Conservation (phyloP, 2,797 vertebrate genomes). For the Siniperca undulata region DNA sequence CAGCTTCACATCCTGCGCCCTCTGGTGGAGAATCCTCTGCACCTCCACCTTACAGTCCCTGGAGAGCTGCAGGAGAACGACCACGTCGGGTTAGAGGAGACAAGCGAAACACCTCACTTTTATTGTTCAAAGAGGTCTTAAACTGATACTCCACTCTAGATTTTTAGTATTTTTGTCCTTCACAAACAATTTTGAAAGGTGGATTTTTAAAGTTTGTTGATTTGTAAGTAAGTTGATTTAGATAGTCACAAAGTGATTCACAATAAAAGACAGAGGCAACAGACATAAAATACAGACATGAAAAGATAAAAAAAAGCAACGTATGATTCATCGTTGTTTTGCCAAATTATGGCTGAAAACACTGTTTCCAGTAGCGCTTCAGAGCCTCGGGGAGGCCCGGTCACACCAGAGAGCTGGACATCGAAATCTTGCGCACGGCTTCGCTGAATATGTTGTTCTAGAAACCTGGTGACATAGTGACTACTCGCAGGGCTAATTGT, state of each 20-base stretch:
- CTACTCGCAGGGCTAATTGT: not conserved
- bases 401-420: not conserved
- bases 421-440: too few relatives aligned
- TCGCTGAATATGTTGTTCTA: not conserved
- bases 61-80: constrained; percentile 85
- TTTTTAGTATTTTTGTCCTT: not conserved
- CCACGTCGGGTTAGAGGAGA: not conserved
- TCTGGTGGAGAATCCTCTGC: constrained; percentile 95
- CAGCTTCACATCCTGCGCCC: constrained; percentile 95
- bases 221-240: not conserved
- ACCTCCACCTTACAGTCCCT: constrained; percentile 96
- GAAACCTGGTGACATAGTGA: not conserved
- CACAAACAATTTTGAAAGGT: not conserved
- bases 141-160: constrained; percentile 23
- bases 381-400: not conserved
- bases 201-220: not conserved
- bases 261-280: too few relatives aligned
- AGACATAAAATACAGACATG: too few relatives aligned
- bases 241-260: not conserved
- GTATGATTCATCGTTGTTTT: too few relatives aligned
- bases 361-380: not conserved
- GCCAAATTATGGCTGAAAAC: not conserved
- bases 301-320: too few relatives aligned
- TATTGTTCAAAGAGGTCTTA: not conserved
- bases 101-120: not conserved